These are phyloP conservation scores for Pharmacophagus antenor DNA, from an alignment of 2,888 invertebrate genomes.

Conservation along the genomic window DNA sequence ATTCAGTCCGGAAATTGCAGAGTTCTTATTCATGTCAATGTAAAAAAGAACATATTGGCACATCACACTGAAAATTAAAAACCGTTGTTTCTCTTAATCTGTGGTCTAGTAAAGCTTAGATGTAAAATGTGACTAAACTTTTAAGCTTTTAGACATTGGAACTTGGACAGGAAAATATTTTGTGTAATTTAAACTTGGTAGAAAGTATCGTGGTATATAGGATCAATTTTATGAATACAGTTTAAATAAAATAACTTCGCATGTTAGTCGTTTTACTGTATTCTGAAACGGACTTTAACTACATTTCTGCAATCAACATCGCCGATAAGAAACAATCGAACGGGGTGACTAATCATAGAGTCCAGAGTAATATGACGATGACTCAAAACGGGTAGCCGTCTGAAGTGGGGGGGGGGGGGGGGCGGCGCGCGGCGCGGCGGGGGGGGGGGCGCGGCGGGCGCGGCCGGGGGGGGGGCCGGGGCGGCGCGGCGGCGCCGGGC, in stretches of 20 bases:
- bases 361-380: conserved; percentile 9
- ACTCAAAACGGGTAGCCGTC: conserved; percentile 10
- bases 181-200: too few relatives aligned
- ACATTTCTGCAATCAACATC: background rate
- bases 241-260: too few relatives aligned
- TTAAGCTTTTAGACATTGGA: too few relatives aligned
- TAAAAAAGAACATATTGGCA: background rate
- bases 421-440: background rate
- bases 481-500: too few relatives aligned
- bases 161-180: conserved; percentile 3
- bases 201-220: too few relatives aligned
- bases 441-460: too few relatives aligned
- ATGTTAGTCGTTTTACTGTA: too few relatives aligned
- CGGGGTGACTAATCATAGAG: conserved; percentile 9
- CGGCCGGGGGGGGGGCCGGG: too few relatives aligned
- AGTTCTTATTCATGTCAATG: conserved; percentile 42
- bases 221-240: too few relatives aligned
- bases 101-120: background rate
- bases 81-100: background rate
- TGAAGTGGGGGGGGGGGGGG: background rate
- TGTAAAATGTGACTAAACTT: too few relatives aligned
- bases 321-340: conserved; percentile 12
- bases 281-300: background rate
- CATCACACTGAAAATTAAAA: background rate
- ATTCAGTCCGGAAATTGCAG: conserved; percentile 57